phyloP scores from a whole-genome alignment of 2,113 vertebrate species.

The Catharus minimus region DNA sequence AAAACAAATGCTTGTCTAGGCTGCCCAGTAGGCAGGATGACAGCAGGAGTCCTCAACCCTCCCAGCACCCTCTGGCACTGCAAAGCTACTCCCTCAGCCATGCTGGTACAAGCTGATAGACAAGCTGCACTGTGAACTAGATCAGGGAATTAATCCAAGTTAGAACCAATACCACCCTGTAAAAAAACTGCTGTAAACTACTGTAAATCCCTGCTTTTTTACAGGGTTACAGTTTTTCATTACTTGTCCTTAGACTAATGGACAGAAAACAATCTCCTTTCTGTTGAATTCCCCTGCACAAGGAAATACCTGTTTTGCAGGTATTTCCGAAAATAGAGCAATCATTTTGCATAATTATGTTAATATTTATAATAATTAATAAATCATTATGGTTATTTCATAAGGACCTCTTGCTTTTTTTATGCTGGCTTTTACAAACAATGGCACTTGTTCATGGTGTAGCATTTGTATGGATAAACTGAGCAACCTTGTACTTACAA shows the following conservation, averaged over 20 bases:
- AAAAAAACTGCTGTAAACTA: background rate
- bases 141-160: background rate
- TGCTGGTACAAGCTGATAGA: background rate
- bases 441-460: background rate
- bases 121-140: background rate
- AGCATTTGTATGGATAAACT: background rate
- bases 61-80: background rate
- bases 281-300: background rate
- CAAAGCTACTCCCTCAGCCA: fast-evolving
- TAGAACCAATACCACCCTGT: background rate
- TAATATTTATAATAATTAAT: background rate
- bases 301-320: background rate
- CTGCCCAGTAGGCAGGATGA: background rate
- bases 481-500: background rate
- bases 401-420: background rate
- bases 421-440: background rate
- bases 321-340: background rate
- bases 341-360: background rate
- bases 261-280: background rate
- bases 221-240: background rate
- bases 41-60: background rate
- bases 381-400: background rate
- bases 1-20: background rate
- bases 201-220: background rate
- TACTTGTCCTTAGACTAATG: background rate